Evolutionary conservation across 2,888 invertebrate species (phyloP).

Genomic region (Cephus spinipes): DNA sequence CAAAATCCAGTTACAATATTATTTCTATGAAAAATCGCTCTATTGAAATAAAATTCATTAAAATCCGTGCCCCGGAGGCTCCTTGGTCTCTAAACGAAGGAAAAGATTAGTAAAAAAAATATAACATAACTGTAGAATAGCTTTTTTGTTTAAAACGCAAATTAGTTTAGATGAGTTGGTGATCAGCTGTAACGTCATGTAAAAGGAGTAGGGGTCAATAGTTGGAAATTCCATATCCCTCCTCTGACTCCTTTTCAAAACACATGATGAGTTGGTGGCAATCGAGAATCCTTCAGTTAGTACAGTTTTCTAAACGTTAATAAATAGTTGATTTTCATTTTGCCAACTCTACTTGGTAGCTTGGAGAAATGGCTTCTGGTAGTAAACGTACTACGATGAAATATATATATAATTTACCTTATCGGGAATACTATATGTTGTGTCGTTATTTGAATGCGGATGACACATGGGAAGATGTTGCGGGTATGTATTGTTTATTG

Average conservation of each 20-base stretch:
- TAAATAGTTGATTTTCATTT: neutral
- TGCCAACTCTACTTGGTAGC: neutral
- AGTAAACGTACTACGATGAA: neutral
- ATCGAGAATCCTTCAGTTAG: neutral
- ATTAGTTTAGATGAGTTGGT: neutral
- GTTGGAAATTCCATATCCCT: neutral
- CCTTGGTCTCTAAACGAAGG: neutral
- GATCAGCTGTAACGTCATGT: neutral
- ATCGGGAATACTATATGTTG: constrained; percentile 75
- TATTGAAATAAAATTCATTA: neutral
- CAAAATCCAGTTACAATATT: neutral
- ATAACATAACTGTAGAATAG: neutral
- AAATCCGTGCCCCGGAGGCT: neutral
- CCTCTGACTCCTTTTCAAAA: neutral
- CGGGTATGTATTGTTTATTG: constrained; percentile 66
- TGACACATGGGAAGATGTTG: constrained; percentile 85
- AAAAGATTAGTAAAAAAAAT: neutral
- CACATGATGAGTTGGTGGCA: neutral
- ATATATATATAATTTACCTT: constrained; percentile 82
- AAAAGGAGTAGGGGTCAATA: neutral
- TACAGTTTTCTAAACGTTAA: neutral
- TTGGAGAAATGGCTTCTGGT: neutral
- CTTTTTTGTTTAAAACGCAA: neutral
- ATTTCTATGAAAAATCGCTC: neutral
- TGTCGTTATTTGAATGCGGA: constrained; percentile 83